Evolutionary conservation across 1,140 invertebrate genomes (phyloP), one percentile per base, ranked within the genome.

Genomic region (Nephila pilipes): DNA sequence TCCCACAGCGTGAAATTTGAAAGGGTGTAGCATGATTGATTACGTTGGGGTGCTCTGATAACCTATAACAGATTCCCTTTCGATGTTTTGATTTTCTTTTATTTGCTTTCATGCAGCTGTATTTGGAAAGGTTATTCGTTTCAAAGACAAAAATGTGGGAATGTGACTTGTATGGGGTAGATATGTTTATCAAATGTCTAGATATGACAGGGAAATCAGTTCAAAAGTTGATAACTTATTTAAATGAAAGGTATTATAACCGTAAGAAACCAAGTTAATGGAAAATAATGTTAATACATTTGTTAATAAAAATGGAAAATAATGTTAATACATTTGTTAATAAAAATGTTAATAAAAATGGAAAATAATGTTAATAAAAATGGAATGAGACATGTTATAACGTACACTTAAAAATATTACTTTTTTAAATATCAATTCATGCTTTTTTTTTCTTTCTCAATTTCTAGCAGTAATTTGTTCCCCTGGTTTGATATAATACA

Each of bases 11-110:
- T 75, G 65, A 32, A 75, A 29, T 32, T 36, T 75, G 65, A 75
- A 75, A 75, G 65, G 65, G 65, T 75, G 65, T 75, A 75, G 65
- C 65, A 32, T 75, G 65, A 75, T 75, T 75, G 65, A 75, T 75
- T 32, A 75, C 65, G 14, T 32, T 29, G 32, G 65, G 65, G 65
- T 75, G 65, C 65, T 75, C 65, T 32, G 65, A 46, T 46, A 46
- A 75, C 65, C 65, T 75, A 32, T 36, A 75, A 75, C 65, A 32
- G 65, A 75, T 75, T 75, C 65, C 32, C 16, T 32, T 16, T 75
- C 32, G 29, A 29, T 75, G 6, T 65, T 22, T 12, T 65, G 2
- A 36, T 32, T 75, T 75, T 32, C 5, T 69, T 69, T 32, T 29
- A 32, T 75, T 6, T 14, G 29, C 18, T 75, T 46, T 46, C 5